These are phyloP conservation scores for Engraulis encrasicolus DNA, from an alignment of 2,113 vertebrate species.

Conservation along the genomic window DNA sequence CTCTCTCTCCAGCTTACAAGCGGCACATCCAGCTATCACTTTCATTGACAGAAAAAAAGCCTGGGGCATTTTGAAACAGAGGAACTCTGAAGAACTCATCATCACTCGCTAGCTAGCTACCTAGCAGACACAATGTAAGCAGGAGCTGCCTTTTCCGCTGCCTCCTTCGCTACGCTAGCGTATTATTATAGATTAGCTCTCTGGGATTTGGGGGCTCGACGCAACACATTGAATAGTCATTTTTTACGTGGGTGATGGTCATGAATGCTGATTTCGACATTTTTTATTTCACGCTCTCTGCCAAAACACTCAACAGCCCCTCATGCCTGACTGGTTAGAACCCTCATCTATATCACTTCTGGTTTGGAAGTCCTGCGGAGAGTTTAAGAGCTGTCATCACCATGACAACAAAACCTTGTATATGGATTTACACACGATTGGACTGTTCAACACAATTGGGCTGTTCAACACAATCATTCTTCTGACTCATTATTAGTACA, in stretches of 20 bases:
- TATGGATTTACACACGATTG: neutral
- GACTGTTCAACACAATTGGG: neutral
- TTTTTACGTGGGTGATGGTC: constrained; percentile 51
- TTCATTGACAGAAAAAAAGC: constrained; percentile 74
- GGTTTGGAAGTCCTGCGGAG: neutral
- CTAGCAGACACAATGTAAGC: too few species aligned
- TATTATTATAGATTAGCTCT: constrained; percentile 60
- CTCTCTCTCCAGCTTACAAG: too few species aligned
- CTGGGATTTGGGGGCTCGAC: constrained; percentile 54
- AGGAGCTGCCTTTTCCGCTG: too few species aligned
- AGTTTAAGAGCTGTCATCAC: neutral
- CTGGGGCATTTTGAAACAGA: constrained; percentile 63
- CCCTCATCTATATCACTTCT: neutral
- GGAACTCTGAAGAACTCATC: too few species aligned
- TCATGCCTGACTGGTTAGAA: neutral
- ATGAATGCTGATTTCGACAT: constrained; percentile 4
- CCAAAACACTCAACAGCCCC: neutral
- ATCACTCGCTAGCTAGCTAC: constrained; percentile 36
- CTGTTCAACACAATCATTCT: neutral
- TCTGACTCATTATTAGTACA: neutral
- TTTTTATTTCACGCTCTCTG: neutral
- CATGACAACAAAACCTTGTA: neutral
- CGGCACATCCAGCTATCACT: too few species aligned
- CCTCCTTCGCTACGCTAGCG: neutral
- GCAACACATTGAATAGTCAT: constrained; percentile 60